These are phyloP conservation scores for Sisor rabdophorus DNA, from an alignment of 2,113 vertebrate genomes.

Conservation along the genomic window DNA sequence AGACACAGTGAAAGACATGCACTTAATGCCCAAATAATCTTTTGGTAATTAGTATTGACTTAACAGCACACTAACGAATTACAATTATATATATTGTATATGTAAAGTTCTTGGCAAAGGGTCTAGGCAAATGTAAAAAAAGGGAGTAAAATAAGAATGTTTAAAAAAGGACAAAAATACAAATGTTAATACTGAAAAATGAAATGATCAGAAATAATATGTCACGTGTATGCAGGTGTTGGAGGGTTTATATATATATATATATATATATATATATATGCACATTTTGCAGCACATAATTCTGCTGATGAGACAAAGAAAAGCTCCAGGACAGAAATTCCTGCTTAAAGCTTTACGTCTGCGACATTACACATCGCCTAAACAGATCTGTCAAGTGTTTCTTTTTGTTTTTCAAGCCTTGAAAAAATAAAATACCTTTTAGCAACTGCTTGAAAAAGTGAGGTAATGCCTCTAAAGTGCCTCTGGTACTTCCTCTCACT, in stretches of 20 bases:
- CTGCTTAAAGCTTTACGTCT: slow-evolving; percentile 8
- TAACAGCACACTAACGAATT: not conserved
- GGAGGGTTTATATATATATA: too few relatives aligned
- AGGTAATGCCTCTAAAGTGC: slow-evolving; percentile 37
- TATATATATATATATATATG: too few relatives aligned
- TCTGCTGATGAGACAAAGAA: not conserved
- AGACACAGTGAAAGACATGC: not conserved
- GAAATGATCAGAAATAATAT: too few relatives aligned
- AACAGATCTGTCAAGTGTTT: slow-evolving; percentile 33
- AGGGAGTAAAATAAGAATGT: too few relatives aligned
- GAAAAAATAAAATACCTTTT: slow-evolving; percentile 23
- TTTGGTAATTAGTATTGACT: not conserved
- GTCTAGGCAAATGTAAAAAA: too few relatives aligned
- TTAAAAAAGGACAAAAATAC: too few relatives aligned
- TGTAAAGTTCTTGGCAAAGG: too few relatives aligned
- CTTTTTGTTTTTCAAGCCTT: too few relatives aligned
- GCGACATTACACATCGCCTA: slow-evolving; percentile 1
- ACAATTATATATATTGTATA: too few relatives aligned
- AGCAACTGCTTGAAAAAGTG: slow-evolving; percentile 23
- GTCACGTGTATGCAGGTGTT: too few relatives aligned
- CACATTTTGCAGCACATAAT: not conserved
- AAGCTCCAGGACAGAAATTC: not conserved
- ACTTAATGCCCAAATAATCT: too few relatives aligned
- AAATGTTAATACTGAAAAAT: too few relatives aligned
- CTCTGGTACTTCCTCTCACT: slow-evolving; percentile 3